These are phyloP conservation scores for Branchellion lobata DNA, from an alignment of 2,888 invertebrate species.

Conservation along the genomic window DNA sequence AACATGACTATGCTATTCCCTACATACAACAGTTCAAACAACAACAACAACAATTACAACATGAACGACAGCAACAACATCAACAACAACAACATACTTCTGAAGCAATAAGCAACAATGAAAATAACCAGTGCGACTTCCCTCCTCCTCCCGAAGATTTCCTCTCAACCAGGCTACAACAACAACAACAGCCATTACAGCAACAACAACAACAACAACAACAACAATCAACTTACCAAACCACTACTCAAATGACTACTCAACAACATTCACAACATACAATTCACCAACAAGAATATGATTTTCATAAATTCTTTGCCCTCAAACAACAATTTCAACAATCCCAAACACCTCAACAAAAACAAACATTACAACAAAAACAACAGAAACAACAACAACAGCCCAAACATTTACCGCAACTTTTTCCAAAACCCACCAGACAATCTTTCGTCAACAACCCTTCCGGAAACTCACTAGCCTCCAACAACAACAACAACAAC, in stretches of 20 bases:
- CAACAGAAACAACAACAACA: not conserved
- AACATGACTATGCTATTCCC: not conserved
- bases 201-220: constrained; percentile 7
- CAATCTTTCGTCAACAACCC: not conserved
- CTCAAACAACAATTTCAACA: no score
- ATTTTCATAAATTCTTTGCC: no score
- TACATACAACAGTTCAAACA: not conserved
- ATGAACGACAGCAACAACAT: not conserved
- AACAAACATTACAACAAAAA: not conserved
- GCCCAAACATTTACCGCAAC: not conserved
- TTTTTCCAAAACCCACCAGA: constrained; percentile 3
- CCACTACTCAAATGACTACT: not conserved
- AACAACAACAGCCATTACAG: not conserved
- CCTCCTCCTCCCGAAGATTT: no score
- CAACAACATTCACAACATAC: not conserved
- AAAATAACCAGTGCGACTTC: no score
- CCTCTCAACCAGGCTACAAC: not conserved
- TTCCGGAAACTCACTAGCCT: not conserved
- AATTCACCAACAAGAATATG: no score
- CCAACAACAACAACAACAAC: not conserved
- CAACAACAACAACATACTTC: not conserved
- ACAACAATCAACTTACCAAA: constrained; percentile 5
- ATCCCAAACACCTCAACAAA: no score
- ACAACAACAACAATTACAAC: not conserved
- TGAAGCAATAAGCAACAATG: not conserved